These are phyloP conservation scores for crab-eating macaque (Macaca fascicularis) DNA, from an alignment of 2,113 vertebrate species.

Conservation along the genomic window T2T-MFA8v1.1 NC_088377.1:140512501-140513000, in stretches of 20 bases:
- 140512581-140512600: slow-evolving; percentile 77
- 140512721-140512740: not conserved
- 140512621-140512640: slow-evolving; percentile 23
- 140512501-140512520: not conserved
- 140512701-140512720: slow-evolving; percentile 21
- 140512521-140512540: slow-evolving; percentile 67
- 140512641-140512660: not conserved
- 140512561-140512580: slow-evolving; percentile 76
- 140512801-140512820: slow-evolving; percentile 70
- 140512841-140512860: slow-evolving; percentile 79
- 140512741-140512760: not conserved
- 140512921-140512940: slow-evolving; percentile 85
- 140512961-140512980: slow-evolving; percentile 87
- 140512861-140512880: slow-evolving; percentile 84
- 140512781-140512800: slow-evolving; percentile 33
- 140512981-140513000: slow-evolving; percentile 73
- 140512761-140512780: not conserved
- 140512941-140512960: slow-evolving; percentile 87
- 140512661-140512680: slow-evolving; percentile 47
- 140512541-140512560: slow-evolving; percentile 71
- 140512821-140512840: slow-evolving; percentile 80
- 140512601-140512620: slow-evolving; percentile 77
- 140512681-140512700: slow-evolving; percentile 63
- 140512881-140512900: slow-evolving; percentile 78
- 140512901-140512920: slow-evolving; percentile 81